Evolutionary conservation across 2,888 invertebrate species (phyloP).

Genomic region (Cactoblastis cactorum): DNA sequence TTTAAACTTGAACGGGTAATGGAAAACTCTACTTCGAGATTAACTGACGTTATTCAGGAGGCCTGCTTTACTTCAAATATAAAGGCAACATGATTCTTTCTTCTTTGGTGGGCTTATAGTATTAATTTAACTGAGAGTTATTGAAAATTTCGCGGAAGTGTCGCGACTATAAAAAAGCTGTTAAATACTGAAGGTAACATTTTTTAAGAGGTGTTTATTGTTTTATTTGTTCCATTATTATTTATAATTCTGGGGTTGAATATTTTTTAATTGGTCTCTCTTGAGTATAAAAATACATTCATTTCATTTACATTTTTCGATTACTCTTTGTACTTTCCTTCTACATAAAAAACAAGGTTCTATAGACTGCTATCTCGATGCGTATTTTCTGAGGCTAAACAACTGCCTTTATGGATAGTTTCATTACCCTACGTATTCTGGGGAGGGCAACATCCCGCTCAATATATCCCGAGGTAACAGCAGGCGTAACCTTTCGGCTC

Average conservation of each 20-base stretch:
- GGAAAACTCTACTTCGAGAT: slow-evolving; percentile 45
- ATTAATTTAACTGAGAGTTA: slow-evolving; percentile 25
- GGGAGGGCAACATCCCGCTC: too few relatives aligned
- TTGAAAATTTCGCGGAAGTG: slow-evolving; percentile 36
- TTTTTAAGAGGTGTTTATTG: background rate
- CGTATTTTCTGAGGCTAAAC: too few relatives aligned
- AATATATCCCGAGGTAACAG: too few relatives aligned
- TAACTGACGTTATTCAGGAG: slow-evolving; percentile 31
- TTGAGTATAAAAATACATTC: too few relatives aligned
- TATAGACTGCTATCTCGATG: too few relatives aligned
- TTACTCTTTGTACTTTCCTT: too few relatives aligned
- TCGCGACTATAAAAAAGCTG: slow-evolving; percentile 28
- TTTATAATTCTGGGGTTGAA: background rate
- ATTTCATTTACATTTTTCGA: too few relatives aligned
- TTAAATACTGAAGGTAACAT: slow-evolving; percentile 20
- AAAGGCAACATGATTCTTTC: slow-evolving; percentile 14
- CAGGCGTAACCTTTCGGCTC: too few relatives aligned
- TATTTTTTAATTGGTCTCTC: background rate
- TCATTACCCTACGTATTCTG: too few relatives aligned
- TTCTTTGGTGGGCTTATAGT: slow-evolving; percentile 18
- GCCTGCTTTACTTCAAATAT: slow-evolving; percentile 23
- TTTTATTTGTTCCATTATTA: background rate
- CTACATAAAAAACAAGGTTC: too few relatives aligned
- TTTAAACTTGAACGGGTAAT: slow-evolving; percentile 36
- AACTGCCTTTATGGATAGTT: too few relatives aligned